These are phyloP conservation scores for Nansenia antarctica DNA, from an alignment of 2,113 vertebrate species.

Conservation along the genomic window DNA sequence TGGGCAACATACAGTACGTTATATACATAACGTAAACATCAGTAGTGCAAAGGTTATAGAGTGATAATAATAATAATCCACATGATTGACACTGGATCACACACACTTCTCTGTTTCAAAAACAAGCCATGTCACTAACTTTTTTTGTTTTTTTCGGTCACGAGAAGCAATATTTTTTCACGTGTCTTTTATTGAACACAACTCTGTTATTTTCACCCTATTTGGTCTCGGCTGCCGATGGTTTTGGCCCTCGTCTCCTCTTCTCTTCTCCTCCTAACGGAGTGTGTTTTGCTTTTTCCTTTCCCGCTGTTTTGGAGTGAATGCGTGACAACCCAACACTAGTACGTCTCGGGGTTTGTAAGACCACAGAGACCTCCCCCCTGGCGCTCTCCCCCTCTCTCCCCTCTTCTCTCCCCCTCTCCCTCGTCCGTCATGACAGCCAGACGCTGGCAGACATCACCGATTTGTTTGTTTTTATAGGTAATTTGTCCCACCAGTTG, in stretches of 20 bases:
- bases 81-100: neutral
- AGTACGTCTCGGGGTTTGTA: constrained; percentile 14
- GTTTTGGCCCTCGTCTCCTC: constrained; percentile 37
- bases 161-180: constrained; percentile 26
- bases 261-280: constrained; percentile 38
- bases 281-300: constrained; percentile 40
- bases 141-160: neutral
- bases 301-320: constrained; percentile 29
- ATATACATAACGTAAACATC: neutral
- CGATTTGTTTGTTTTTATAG: constrained; percentile 50
- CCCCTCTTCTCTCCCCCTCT: constrained; percentile 28
- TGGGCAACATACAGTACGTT: no score
- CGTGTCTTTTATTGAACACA: constrained; percentile 42
- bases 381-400: constrained; percentile 16
- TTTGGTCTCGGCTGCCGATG: constrained; percentile 43
- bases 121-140: constrained; percentile 42
- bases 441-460: constrained; percentile 36
- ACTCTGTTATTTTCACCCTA: constrained; percentile 38
- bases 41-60: no score
- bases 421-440: constrained; percentile 46
- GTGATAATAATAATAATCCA: neutral
- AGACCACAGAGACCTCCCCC: constrained; percentile 11
- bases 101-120: constrained; percentile 12
- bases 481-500: constrained; percentile 54
- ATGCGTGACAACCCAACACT: constrained; percentile 13